These are phyloP conservation scores for Cacatua alba DNA, from an alignment of 2,113 vertebrate genomes.

Conservation along the genomic window DNA sequence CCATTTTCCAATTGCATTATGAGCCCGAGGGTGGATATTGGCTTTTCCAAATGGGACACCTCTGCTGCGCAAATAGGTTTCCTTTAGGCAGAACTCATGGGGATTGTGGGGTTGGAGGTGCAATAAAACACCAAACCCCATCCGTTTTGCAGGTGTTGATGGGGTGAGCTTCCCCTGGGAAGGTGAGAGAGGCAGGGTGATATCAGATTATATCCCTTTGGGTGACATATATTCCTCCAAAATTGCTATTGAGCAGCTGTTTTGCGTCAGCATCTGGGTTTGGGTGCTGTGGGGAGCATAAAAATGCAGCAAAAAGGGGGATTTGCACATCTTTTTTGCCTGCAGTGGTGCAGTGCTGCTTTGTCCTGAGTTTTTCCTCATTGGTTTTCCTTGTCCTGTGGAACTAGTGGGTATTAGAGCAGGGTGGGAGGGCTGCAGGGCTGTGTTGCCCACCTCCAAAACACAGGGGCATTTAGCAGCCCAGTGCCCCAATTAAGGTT, in stretches of 20 bases:
- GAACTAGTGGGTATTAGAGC: neutral
- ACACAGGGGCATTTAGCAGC: rapidly evolving
- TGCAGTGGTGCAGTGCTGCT: neutral
- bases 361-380: neutral
- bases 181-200: neutral
- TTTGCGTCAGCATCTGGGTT: neutral
- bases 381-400: neutral
- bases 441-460: neutral
- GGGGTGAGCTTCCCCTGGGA: neutral
- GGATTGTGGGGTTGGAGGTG: too few species aligned
- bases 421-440: neutral
- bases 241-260: neutral
- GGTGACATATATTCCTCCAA: too few species aligned
- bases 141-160: neutral
- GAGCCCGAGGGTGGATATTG: neutral
- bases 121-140: neutral
- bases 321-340: neutral
- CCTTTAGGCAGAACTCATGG: neutral
- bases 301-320: neutral
- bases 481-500: neutral
- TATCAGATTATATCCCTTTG: neutral
- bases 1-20: neutral
- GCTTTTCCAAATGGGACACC: neutral
- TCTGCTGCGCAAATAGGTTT: neutral
- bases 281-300: neutral